Evolutionary conservation across 2,113 vertebrate genomes (phyloP).

Genomic region (Amphiprion ocellaris): DNA sequence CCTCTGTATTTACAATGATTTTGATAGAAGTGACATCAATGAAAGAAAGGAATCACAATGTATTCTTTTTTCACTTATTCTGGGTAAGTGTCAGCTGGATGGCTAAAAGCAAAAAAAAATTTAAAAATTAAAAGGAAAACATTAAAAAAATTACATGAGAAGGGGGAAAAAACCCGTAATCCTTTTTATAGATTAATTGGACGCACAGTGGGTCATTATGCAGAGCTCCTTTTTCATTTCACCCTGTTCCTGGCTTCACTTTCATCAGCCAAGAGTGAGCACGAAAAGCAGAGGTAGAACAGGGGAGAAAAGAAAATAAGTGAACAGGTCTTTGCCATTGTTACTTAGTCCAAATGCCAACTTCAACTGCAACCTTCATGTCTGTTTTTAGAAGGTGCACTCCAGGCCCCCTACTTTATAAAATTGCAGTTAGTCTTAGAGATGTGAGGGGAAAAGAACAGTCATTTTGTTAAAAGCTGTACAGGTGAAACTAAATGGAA

Average conservation of each 20-base stretch:
- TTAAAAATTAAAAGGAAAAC: no score
- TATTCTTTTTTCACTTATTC: not conserved
- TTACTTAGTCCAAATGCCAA: conserved; percentile 62
- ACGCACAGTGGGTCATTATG: conserved; percentile 17
- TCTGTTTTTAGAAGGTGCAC: conserved; percentile 45
- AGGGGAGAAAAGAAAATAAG: conserved; percentile 20
- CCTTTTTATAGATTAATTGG: conserved; percentile 16
- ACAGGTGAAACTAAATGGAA: conserved; percentile 46
- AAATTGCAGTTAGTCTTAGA: conserved; percentile 49
- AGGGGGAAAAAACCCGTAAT: not conserved
- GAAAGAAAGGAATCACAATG: not conserved
- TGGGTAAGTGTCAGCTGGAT: not conserved
- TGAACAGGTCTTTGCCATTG: conserved; percentile 22
- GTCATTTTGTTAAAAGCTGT: conserved; percentile 66
- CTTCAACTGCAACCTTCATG: conserved; percentile 24
- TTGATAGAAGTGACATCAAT: not conserved
- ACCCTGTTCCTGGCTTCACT: not conserved
- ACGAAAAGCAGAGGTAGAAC: not conserved
- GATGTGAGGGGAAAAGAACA: conserved; percentile 42
- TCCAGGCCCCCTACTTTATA: conserved; percentile 37
- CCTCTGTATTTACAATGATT: no score
- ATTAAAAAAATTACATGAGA: not conserved
- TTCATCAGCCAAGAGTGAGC: conserved; percentile 9
- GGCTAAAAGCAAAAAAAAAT: not conserved
- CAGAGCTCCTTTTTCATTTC: conserved; percentile 27